A percentile compares a stretch with the other conserved stretches of the same genome.
These are phyloP conservation scores for Penaeus monodon DNA, from an alignment of 2,888 invertebrate genomes.

Conservation along the genomic window DNA sequence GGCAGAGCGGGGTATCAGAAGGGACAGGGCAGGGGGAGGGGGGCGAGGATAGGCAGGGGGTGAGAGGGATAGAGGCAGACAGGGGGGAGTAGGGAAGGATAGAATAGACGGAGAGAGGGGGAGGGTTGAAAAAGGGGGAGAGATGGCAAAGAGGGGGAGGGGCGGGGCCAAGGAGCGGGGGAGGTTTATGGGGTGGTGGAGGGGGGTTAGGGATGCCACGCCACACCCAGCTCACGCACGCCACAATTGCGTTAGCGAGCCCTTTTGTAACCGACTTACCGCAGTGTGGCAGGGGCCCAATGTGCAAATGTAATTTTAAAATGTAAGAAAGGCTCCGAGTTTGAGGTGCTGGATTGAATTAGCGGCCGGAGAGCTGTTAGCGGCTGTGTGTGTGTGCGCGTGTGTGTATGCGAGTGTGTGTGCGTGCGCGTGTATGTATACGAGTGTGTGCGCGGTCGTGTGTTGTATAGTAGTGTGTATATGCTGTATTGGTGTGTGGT, in stretches of 20 bases:
- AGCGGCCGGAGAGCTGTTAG: slow-evolving; percentile 14
- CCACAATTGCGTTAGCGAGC: slow-evolving; percentile 50
- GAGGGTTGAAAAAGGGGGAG: not conserved
- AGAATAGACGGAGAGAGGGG: too few species aligned
- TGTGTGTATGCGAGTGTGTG: not conserved
- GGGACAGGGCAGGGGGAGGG: not conserved
- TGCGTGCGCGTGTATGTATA: too few species aligned
- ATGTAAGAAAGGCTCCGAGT: slow-evolving; percentile 58
- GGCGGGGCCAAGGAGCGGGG: too few species aligned
- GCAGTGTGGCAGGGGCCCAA: slow-evolving; percentile 48
- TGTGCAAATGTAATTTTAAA: slow-evolving; percentile 57
- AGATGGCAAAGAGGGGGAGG: too few species aligned
- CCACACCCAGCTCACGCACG: slow-evolving; percentile 20
- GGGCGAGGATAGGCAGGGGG: not conserved
- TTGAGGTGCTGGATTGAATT: slow-evolving; percentile 60
- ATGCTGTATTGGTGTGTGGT: too few species aligned
- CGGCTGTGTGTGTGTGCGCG: slow-evolving; percentile 12
- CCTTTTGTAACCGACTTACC: slow-evolving; percentile 46
- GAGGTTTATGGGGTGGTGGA: too few species aligned
- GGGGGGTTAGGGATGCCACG: not conserved
- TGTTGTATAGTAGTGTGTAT: too few species aligned
- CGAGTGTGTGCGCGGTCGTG: too few species aligned
- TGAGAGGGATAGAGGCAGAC: not conserved
- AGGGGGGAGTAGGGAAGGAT: too few species aligned
- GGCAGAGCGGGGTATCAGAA: not conserved